Evolutionary conservation across 53 echinoderm and acorn worm species (phyloP), one percentile per base, ranked within the genome.

Genomic region (Hippasteria phrygiana): DNA sequence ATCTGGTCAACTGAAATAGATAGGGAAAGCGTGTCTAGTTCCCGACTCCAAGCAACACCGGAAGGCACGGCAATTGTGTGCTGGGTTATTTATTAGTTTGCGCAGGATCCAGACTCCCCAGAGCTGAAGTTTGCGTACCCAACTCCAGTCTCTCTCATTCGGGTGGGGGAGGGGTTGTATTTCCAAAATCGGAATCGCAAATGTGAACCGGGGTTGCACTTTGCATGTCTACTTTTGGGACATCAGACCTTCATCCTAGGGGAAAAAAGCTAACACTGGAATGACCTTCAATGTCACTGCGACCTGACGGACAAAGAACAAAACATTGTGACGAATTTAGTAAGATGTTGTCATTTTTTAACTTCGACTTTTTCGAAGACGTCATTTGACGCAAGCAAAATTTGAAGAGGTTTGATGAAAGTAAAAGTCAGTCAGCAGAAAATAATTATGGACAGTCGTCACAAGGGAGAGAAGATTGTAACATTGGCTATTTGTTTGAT

Each of bases 141-240:
- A 13, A 31, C 64, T 29, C n/a, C n/a, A n/a, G n/a, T n/a, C n/a
- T n/a, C n/a, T n/a, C n/a, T n/a, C n/a, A n/a, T n/a, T n/a, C n/a
- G 5, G 67, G 33, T 13, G 67, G 47, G 33, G 53, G 78, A 42
- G 18, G 28, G 31, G 64, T 82, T 18, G 82, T 3, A 65, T 63
- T 47, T 36, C 84, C 33, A 53, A 85, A 50, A 37, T 69, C 70
- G 69, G 85, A 36, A 34, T 38, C 67, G 22, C 17, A 1, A 47
- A 70, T 35, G 36, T 85, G 85, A 85, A 69, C 85, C 71, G 28
- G 37, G 43, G 47, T 22, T 85, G 85, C 53, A 85, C 85, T 85
- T 85, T 85, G 32, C 31, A 14, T 29, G 70, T 50, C 67, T 53
- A 20, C 48, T 36, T 26, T 9, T 3, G 43, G 85, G 54, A 31